Percentiles rank a stretch among this genome's conserved stretches.
Evolutionary conservation across 2,113 vertebrate species (phyloP).

Genomic region (Nematolebias whitei): DNA sequence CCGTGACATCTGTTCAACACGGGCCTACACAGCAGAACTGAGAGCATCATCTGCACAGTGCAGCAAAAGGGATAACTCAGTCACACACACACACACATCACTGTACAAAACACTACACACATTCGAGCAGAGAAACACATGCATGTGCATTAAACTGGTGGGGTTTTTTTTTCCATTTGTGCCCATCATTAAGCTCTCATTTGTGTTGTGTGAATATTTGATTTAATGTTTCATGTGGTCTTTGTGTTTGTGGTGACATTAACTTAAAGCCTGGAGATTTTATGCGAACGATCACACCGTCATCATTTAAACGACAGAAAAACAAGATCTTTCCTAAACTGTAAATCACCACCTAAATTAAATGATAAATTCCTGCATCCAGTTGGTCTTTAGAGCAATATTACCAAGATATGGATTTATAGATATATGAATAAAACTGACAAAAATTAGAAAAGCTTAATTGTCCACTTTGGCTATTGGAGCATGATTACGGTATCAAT

Average conservation of each 20-base stretch:
- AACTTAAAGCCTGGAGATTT: neutral
- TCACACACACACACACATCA: slow-evolving; percentile 5
- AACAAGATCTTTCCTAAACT: too few relatives aligned
- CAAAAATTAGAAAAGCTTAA: neutral
- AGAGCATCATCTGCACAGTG: slow-evolving; percentile 54
- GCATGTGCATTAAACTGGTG: neutral
- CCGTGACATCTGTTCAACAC: slow-evolving; percentile 76
- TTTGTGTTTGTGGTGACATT: neutral
- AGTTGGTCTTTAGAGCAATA: neutral
- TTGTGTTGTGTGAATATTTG: too few relatives aligned
- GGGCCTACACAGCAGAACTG: slow-evolving; percentile 57
- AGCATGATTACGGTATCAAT: neutral
- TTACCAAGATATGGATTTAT: neutral
- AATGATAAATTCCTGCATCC: too few relatives aligned
- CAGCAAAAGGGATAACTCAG: slow-evolving; percentile 35
- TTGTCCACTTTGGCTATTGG: neutral
- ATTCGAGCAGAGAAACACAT: slow-evolving; percentile 1
- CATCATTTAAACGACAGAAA: too few relatives aligned
- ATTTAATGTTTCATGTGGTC: neutral
- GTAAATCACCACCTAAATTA: too few relatives aligned
- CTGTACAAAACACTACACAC: too few relatives aligned
- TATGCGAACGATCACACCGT: too few relatives aligned
- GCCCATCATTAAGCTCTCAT: neutral
- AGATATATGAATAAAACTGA: neutral
- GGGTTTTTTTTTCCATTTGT: neutral